Conservation (phyloP, 2,797 vertebrate species). For the Leucoraja ocellata region DNA sequence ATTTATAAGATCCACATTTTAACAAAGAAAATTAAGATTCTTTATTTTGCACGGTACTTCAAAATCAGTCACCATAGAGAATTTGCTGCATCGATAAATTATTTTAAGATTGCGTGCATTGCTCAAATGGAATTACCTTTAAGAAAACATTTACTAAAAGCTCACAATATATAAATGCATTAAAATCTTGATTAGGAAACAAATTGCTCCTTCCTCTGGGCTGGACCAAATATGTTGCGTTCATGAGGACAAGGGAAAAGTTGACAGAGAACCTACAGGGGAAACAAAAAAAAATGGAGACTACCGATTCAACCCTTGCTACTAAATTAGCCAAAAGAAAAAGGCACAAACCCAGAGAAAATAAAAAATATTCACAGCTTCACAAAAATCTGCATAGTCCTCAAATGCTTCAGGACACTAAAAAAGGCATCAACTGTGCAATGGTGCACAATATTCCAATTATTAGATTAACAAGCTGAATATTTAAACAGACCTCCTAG, state of each 20-base stretch:
- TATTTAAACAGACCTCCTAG: conserved; percentile 37
- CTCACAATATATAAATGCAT: neutral
- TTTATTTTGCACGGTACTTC: neutral
- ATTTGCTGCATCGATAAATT: neutral
- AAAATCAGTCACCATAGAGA: neutral
- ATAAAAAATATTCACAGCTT: conserved; percentile 34
- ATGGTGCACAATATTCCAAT: conserved; percentile 19
- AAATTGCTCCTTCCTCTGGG: neutral
- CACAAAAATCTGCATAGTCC: conserved; percentile 31
- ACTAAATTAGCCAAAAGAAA: neutral
- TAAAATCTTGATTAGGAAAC: conserved; percentile 2
- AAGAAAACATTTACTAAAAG: neutral
- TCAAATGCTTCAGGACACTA: conserved; percentile 33
- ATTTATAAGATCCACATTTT: neutral
- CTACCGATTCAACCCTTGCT: neutral
- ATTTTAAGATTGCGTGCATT: neutral
- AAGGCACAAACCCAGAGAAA: neutral
- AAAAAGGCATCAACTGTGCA: conserved; percentile 27
- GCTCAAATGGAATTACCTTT: neutral
- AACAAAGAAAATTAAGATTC: neutral
- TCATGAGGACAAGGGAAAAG: neutral
- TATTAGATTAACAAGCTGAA: conserved; percentile 37
- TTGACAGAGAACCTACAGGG: neutral
- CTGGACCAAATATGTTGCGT: neutral
- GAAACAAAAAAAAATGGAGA: neutral